Evolutionary conservation across 2,113 vertebrate species (phyloP).

Genomic region (Phocoena sinus): DNA sequence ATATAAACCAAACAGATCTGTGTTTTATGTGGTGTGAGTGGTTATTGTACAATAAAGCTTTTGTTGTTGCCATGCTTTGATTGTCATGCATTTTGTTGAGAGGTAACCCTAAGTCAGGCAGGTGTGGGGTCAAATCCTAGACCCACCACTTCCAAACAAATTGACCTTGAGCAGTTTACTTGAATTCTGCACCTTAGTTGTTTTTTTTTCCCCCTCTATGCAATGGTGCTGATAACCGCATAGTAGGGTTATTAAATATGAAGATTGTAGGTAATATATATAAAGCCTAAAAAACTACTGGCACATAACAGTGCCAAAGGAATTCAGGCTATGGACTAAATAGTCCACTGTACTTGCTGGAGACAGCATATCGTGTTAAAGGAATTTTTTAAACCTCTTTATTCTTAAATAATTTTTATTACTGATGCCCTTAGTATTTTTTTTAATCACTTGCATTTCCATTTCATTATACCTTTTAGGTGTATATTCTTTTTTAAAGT

Average conservation of each 20-base stretch:
- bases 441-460: neutral
- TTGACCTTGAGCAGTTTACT: neutral
- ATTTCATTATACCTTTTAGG: slow-evolving; percentile 27
- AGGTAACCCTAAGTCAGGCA: neutral
- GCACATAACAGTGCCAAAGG: neutral
- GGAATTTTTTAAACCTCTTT: neutral
- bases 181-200: slow-evolving; percentile 21
- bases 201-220: neutral
- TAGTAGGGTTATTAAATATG: neutral
- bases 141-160: neutral
- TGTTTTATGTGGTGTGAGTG: neutral
- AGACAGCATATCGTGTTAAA: neutral
- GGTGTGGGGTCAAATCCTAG: neutral
- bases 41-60: neutral
- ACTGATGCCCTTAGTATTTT: neutral
- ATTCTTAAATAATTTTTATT: slow-evolving; percentile 30
- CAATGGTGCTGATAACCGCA: neutral
- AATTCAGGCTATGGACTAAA: neutral
- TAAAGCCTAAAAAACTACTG: neutral
- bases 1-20: neutral
- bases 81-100: neutral
- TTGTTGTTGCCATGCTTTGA: neutral
- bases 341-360: neutral
- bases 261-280: neutral
- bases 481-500: neutral